Conservation (phyloP, 2,113 vertebrate genomes). For the Lagopus muta region DNA sequence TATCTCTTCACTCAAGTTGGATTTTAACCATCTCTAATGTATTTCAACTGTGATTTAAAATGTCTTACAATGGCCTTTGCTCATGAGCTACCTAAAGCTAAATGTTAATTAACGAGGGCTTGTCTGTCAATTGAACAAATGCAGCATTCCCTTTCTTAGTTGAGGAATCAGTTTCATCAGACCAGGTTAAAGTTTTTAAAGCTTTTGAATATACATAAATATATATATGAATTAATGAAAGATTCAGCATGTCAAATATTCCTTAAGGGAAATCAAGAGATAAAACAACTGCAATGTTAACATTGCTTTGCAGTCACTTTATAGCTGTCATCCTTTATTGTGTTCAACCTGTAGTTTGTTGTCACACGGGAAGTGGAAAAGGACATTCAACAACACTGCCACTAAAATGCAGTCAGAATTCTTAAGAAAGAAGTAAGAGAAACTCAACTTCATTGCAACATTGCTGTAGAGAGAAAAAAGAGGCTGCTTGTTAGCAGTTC, state of each 20-base stretch:
- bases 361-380: background rate
- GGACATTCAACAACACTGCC: background rate
- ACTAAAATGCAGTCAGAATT: background rate
- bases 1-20: background rate
- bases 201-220: background rate
- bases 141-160: background rate
- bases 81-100: background rate
- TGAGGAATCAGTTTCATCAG: background rate
- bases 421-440: background rate
- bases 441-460: background rate
- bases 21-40: background rate
- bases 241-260: background rate
- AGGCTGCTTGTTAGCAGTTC: background rate
- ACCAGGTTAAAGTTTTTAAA: background rate
- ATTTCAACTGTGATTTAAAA: background rate
- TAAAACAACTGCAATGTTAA: background rate
- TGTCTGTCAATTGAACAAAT: background rate
- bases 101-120: accelerated
- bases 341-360: background rate
- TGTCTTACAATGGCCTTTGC: background rate
- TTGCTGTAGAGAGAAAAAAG: background rate
- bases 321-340: background rate
- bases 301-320: background rate
- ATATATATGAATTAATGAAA: background rate
- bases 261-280: background rate